phyloP scores from a whole-genome alignment of 2,888 invertebrate genomes.

The Drosophila affinis region DNA sequence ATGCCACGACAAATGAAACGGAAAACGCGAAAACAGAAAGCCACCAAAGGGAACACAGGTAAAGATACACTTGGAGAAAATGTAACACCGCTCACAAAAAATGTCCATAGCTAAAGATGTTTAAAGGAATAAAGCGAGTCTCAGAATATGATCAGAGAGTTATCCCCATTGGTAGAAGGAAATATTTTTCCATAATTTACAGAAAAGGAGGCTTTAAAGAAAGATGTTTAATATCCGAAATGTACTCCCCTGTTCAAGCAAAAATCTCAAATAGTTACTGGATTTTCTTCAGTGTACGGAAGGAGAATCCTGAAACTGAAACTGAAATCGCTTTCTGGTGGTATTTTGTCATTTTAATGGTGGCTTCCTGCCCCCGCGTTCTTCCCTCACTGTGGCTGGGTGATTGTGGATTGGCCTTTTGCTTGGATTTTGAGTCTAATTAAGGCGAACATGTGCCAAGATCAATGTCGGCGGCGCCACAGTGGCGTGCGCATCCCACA shows the following conservation, averaged over 20 bases:
- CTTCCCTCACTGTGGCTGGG: not conserved
- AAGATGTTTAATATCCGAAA: too few species aligned
- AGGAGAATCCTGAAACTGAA: conserved; percentile 34
- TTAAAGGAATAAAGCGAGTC: not conserved
- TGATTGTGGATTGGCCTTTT: conserved; percentile 37
- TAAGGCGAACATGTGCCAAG: conserved; percentile 78
- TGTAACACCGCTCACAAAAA: not conserved
- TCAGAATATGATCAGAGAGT: not conserved
- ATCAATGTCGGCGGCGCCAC: conserved; percentile 77
- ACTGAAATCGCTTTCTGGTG: conserved; percentile 33
- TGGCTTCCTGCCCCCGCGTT: conserved; percentile 20
- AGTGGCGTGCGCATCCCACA: conserved; percentile 52
- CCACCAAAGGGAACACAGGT: conserved; percentile 3
- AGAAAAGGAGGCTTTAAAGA: too few species aligned
- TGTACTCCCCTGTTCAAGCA: too few species aligned
- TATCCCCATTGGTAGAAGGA: too few species aligned
- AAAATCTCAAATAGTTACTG: too few species aligned
- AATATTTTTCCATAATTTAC: too few species aligned
- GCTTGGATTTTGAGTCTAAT: conserved; percentile 57
- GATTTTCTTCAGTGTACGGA: not conserved
- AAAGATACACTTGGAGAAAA: not conserved
- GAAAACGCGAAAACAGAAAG: conserved; percentile 43
- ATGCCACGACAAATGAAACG: conserved; percentile 58
- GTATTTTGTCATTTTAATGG: conserved; percentile 71
- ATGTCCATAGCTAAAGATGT: too few species aligned